These are phyloP conservation scores for Microdon myrmicae DNA, from an alignment of 2,888 invertebrate species.

Conservation along the genomic window DNA sequence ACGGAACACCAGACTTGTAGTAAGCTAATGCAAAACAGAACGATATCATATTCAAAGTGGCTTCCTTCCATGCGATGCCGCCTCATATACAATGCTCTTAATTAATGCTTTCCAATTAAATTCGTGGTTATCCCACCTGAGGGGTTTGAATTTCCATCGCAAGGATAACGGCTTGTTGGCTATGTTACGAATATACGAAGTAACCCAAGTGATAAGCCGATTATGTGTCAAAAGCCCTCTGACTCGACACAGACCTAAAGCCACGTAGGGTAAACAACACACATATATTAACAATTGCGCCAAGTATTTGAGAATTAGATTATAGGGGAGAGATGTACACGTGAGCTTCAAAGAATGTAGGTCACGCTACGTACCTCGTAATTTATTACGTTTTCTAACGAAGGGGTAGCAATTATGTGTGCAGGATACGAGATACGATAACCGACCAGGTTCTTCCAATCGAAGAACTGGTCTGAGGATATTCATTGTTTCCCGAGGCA, in stretches of 20 bases:
- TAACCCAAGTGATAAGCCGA: conserved; percentile 31
- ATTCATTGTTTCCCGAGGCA: too few species aligned
- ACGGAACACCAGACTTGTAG: conserved; percentile 1
- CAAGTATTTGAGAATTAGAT: background rate
- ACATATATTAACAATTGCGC: conserved; percentile 19
- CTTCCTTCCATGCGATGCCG: conserved; percentile 13
- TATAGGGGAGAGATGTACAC: conserved; percentile 14
- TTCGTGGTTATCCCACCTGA: conserved; percentile 25
- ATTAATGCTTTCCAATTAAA: conserved; percentile 43
- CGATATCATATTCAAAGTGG: conserved; percentile 28
- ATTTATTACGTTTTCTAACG: too few species aligned
- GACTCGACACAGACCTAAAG: too few species aligned
- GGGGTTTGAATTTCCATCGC: too few species aligned
- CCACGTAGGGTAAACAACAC: conserved; percentile 7
- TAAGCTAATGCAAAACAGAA: conserved; percentile 25
- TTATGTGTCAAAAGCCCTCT: too few species aligned
- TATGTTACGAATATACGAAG: background rate
- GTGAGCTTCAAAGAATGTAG: conserved; percentile 27
- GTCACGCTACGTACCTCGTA: conserved; percentile 21
- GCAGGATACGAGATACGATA: too few species aligned
- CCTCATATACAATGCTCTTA: conserved; percentile 29
- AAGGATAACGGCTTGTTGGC: too few species aligned
- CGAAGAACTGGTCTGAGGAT: too few species aligned
- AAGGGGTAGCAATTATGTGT: too few species aligned
- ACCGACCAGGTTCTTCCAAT: too few species aligned